Base-by-base conservation (phyloP, 2,113 vertebrate species). In the Bagarius yarrelli region DNA sequence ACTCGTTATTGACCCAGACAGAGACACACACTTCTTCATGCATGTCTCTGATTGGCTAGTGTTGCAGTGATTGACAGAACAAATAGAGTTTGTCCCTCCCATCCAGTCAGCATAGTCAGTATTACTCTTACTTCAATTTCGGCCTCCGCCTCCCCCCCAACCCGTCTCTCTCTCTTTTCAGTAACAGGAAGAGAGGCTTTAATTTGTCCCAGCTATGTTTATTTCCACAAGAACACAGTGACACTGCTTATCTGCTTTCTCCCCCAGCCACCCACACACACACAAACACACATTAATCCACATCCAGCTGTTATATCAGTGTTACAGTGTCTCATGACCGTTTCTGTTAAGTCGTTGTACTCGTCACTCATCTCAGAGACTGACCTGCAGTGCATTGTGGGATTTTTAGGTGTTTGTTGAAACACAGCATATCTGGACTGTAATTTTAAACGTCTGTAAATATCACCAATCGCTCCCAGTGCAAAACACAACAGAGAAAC, bases 211-310 rank as follows among this genome's bases (percentile, higher is more conserved):
- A 70, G n/a, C 25, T 50, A n/a, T 32, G 55, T 77, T 79, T 40
- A 69, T 75, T 79, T 82, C 44, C 61, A 79, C 44, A 66, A 59
- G 67, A 55, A 40, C 77, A 70, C 47, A 18, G 40, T 34, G 60
- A 84, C 16, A 47, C 66, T 67, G 4, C 57, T 52, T 52, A 52
- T 76, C 47, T 80, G 59, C 55, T 72, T 71, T 75, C 52, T 76
- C 44, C 8, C 56, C 32, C 27, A 32, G 15, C 23, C 21, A 5
- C 44, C 1, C 63, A 44, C 59, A 50, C 32, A 78, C 79, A 64
- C 79, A 36, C 83, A 71, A 34, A 14, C 56, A 67, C 66, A 47
- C 18, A 27, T 3, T 69, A 70, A 30, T 67, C 55, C 78, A 79
- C 50, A 59, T 23, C 21, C 53, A 70, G 34, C 63, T 40, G 21